These are phyloP conservation scores for Portunus trituberculatus DNA, from an alignment of 1,140 invertebrate genomes.

Conservation along the genomic window DNA sequence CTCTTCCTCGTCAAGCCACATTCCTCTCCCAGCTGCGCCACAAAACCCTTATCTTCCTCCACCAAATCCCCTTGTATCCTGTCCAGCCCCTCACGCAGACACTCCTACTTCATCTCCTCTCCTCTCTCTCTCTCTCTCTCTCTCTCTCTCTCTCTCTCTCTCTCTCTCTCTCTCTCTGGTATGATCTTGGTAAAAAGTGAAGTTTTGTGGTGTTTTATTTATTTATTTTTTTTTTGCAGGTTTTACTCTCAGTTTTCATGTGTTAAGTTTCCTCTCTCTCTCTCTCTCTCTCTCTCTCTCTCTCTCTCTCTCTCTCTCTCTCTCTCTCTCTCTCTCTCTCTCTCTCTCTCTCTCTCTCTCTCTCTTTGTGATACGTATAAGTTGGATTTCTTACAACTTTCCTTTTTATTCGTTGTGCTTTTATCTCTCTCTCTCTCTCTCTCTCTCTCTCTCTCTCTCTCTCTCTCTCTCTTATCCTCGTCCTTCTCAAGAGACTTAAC, in stretches of 20 bases:
- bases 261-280: too few relatives aligned
- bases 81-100: neutral
- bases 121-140: neutral
- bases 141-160: slow-evolving; percentile 17
- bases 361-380: neutral
- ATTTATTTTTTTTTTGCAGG: too few relatives aligned
- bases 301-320: slow-evolving; percentile 20
- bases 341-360: slow-evolving; percentile 20
- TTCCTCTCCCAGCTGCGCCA: neutral
- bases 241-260: too few relatives aligned
- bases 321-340: neutral
- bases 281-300: neutral
- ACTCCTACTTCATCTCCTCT: neutral
- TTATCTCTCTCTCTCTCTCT: neutral
- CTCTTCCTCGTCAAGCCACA: neutral
- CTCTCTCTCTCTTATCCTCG: neutral
- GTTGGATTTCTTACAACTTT: too few relatives aligned
- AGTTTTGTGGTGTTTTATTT: too few relatives aligned
- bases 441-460: slow-evolving; percentile 20
- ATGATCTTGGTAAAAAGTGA: too few relatives aligned
- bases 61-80: neutral
- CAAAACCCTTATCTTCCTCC: neutral
- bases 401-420: too few relatives aligned
- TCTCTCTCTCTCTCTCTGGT: neutral
- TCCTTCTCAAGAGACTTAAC: too few relatives aligned